Percentiles rank a stretch among this genome's conserved stretches.
phyloP scores from a whole-genome alignment of 2,888 invertebrate species.

The Diloba caeruleocephala region DNA sequence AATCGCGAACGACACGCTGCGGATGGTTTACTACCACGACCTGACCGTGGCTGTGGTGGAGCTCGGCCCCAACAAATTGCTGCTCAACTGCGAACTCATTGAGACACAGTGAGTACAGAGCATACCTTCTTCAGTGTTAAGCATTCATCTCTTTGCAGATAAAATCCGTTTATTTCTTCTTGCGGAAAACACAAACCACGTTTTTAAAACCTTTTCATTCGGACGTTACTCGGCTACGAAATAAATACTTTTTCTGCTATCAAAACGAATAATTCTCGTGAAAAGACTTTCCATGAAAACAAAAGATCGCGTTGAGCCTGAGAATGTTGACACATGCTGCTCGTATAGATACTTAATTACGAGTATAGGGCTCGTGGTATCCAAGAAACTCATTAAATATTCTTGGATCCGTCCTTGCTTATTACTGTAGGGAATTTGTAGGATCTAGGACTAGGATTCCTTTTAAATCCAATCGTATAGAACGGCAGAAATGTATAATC shows the following conservation, averaged over 20 bases:
- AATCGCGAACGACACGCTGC: slow-evolving; percentile 90
- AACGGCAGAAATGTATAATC: too few relatives aligned
- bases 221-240: too few relatives aligned
- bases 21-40: slow-evolving; percentile 94
- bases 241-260: not conserved
- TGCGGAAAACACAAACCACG: too few relatives aligned
- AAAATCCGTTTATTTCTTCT: not conserved
- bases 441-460: too few relatives aligned
- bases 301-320: slow-evolving; percentile 12
- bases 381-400: slow-evolving; percentile 19
- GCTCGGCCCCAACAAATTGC: slow-evolving; percentile 91
- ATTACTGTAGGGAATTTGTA: too few relatives aligned
- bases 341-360: slow-evolving; percentile 28
- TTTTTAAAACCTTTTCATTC: too few relatives aligned
- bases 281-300: slow-evolving; percentile 10
- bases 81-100: slow-evolving; percentile 94
- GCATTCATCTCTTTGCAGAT: not conserved
- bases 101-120: slow-evolving; percentile 94
- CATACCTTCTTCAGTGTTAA: not conserved
- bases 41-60: slow-evolving; percentile 95
- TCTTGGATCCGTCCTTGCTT: too few relatives aligned
- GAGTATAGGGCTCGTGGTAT: slow-evolving; percentile 14
- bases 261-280: slow-evolving; percentile 14
- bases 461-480: too few relatives aligned
- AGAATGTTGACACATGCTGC: slow-evolving; percentile 22